Base-by-base conservation (phyloP, 2,888 invertebrate genomes). In the Orchesellides sinensis region DNA sequence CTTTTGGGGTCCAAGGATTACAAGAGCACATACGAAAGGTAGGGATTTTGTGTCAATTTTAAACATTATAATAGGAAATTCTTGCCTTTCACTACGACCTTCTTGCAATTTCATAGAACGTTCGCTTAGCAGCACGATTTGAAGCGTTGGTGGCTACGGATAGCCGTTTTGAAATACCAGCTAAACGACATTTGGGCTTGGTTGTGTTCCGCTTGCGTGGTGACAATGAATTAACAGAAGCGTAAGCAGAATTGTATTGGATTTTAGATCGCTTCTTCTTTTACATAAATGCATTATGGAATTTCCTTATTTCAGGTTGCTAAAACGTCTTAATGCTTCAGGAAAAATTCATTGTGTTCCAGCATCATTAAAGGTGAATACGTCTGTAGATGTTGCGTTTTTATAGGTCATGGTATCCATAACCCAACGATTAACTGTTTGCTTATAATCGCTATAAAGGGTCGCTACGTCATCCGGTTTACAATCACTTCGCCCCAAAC, bases 281-380 rank as follows among this genome's bases (percentile, higher is more conserved):
- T n/a, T n/a, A n/a, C n/a, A n/a, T n/a, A n/a, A n/a, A n/a, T n/a
- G n/a, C n/a, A n/a, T n/a, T n/a, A n/a, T n/a, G n/a, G n/a, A n/a
- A 77, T n/a, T n/a, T 93, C 3, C 91, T 98, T 3, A 25, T 61
- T 45, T 23, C 25, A 83, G 83, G n/a, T 35, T 83, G 17, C 91
- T 98, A 73, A 98, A 98, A 90, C 93, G 94, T 0, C 90, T 99
- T 70, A 99, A 98, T 89, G 94, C 93, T 0, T 93, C 95, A 0
- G 98, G 97, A 6, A 93, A 94, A 88, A 92, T 98, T 6, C 98
- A 99, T 90, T 97, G 98, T 86, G 98, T 99, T 0, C 98, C 98
- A 0, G 97, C 98, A 0, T 95, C 96, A 77, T 92, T 98, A 80
- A 97, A 98, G 89, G 95, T 88, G 73, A 35, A 19, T 32, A 21